Evolutionary conservation across 2,888 invertebrate genomes (phyloP), one percentile per base, ranked within the genome.

Genomic region (Pandemis cinnamomeana): DNA sequence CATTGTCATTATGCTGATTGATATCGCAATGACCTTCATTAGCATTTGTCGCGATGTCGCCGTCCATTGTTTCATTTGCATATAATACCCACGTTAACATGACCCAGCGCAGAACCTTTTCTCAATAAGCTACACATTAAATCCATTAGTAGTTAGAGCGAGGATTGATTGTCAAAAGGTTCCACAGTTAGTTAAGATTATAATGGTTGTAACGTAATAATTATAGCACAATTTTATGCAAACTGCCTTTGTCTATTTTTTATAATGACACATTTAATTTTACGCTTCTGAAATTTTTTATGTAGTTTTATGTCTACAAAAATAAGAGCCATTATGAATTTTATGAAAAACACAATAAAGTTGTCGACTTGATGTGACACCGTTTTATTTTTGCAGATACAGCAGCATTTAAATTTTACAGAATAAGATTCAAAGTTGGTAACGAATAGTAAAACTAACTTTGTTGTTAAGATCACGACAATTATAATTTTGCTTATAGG

Each of bases 201-300:
- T 11, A 11, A 27, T 58, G 2, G 58, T 91, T 91, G 90, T 90
- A 91, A 91, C 91, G 86, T 83, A 80, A 77, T 78, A 71, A 77
- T 78, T 86, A 87, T 87, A 82, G 78, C 71, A 82, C 81, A 81
- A 84, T 86, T 88, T 55, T 87, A 89, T 87, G 85, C 83, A 85
- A 84, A 87, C 81, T 62, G 73, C 78, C 71, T 79, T 70, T 77
- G 77, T 77, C 75, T 78, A 70, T 76, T 70, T 67, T 71, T 71
- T 46, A 2, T 11, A 64, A 63, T 11, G 42, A 1, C 15, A 51
- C 7, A n/a, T 51, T 36, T 15, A 46, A 11, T 1, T 61, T 44
- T 20, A 13, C 44, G 13, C 51, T 11, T 15, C 3, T 11, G 0
- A 41, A 41, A 7, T 13, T 1, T 15, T 15, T 11, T 51, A 36